phyloP scores from a whole-genome alignment of 2,113 vertebrate genomes.

The Cathartes aura region DNA sequence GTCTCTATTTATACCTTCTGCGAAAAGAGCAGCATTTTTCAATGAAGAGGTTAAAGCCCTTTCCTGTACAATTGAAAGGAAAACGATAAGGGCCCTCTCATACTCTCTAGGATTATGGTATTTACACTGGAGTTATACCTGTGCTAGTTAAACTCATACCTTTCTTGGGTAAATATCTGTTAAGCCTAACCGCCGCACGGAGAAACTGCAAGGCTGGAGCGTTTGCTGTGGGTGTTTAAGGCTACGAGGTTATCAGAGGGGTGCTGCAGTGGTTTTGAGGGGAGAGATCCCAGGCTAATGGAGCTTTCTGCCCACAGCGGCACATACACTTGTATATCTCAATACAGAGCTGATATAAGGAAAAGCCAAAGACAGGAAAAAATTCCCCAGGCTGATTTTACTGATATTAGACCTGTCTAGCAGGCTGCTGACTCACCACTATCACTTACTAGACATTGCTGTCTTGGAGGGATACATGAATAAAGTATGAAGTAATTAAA shows the following conservation, averaged over 20 bases:
- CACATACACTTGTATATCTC: background rate
- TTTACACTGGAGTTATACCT: background rate
- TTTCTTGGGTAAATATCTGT: background rate
- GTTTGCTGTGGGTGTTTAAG: background rate
- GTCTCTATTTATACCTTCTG: background rate
- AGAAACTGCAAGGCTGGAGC: background rate
- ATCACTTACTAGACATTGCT: background rate
- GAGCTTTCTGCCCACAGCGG: background rate
- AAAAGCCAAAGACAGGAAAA: background rate
- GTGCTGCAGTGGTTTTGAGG: background rate
- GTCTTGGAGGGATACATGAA: background rate
- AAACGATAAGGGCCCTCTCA: background rate
- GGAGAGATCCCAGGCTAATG: background rate
- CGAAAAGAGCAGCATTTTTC: background rate
- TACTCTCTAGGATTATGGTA: background rate
- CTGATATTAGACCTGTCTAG: background rate
- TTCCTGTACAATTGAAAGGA: background rate
- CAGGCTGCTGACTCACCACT: background rate
- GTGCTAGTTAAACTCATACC: background rate
- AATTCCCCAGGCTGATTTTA: background rate
- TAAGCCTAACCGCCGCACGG: accelerated
- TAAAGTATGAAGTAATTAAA: background rate
- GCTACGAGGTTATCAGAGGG: background rate
- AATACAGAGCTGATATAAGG: background rate
- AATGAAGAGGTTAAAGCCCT: background rate